These are phyloP conservation scores for Paramormyrops hopkinsi DNA, from an alignment of 2,797 vertebrate species.

Conservation along the genomic window DNA sequence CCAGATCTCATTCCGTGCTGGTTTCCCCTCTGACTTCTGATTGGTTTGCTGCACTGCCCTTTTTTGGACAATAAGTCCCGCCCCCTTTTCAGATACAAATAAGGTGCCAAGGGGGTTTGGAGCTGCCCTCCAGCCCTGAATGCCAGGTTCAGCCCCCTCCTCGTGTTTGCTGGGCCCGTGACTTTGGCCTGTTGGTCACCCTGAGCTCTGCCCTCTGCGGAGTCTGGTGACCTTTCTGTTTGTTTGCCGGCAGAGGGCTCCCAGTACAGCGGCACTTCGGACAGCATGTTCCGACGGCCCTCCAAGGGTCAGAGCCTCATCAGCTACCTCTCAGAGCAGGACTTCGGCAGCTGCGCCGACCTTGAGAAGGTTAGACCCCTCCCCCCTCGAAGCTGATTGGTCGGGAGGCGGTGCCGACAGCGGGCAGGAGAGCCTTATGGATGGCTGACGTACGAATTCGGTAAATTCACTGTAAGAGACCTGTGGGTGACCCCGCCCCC, in stretches of 20 bases:
- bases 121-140: background rate
- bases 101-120: background rate
- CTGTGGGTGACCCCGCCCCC: background rate
- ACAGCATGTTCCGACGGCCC: conserved; percentile 90
- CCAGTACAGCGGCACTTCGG: conserved; percentile 61
- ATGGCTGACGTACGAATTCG: background rate
- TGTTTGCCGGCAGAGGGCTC: conserved; percentile 59
- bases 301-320: conserved; percentile 95
- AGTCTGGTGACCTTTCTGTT: background rate
- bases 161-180: background rate
- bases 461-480: background rate
- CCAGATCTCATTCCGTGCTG: background rate
- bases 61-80: background rate
- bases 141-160: background rate
- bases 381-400: background rate
- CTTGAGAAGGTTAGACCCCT: conserved; percentile 79
- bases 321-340: conserved; percentile 97
- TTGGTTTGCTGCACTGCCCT: background rate
- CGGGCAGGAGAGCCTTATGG: background rate
- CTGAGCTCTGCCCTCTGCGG: background rate
- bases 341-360: conserved; percentile 97
- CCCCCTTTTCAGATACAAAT: background rate
- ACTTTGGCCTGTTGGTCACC: background rate
- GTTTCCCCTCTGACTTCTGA: background rate
- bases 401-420: background rate